A percentile compares a stretch with the other conserved stretches of the same genome.
These are phyloP conservation scores for Lacerta viridis DNA, from an alignment of 2,797 vertebrate genomes.

Conservation along the genomic window DNA sequence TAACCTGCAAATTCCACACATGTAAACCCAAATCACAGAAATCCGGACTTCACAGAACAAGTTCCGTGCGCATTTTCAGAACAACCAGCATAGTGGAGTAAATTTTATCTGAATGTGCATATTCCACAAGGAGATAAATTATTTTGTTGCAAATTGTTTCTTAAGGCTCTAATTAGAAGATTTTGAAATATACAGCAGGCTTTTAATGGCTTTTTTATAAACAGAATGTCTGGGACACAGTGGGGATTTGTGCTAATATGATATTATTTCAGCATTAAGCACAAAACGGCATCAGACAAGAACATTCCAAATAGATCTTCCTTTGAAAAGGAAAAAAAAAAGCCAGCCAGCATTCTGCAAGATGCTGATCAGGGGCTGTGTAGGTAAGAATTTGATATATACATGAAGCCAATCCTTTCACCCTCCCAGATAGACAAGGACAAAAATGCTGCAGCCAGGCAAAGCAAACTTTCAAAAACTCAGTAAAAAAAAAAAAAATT, in stretches of 20 bases:
- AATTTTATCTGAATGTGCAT: slow-evolving; percentile 48
- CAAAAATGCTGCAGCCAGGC: background rate
- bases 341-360: background rate
- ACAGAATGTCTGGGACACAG: slow-evolving; percentile 72
- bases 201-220: slow-evolving; percentile 78
- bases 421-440: slow-evolving; percentile 3
- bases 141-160: slow-evolving; percentile 77
- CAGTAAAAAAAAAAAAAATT: background rate
- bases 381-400: slow-evolving; percentile 9
- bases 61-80: slow-evolving; percentile 11
- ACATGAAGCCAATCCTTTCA: background rate
- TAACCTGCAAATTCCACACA: background rate
- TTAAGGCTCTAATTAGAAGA: slow-evolving; percentile 77
- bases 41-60: background rate
- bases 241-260: slow-evolving; percentile 77
- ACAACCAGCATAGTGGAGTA: accelerated
- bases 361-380: background rate
- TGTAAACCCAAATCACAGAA: background rate
- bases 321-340: background rate
- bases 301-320: slow-evolving; percentile 31
- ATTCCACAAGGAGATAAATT: slow-evolving; percentile 69
- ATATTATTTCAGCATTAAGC: slow-evolving; percentile 62
- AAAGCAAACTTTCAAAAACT: background rate
- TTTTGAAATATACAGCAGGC: slow-evolving; percentile 76
- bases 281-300: slow-evolving; percentile 38